phyloP scores from a whole-genome alignment of 2,797 vertebrate genomes.

The Prionace glauca region DNA sequence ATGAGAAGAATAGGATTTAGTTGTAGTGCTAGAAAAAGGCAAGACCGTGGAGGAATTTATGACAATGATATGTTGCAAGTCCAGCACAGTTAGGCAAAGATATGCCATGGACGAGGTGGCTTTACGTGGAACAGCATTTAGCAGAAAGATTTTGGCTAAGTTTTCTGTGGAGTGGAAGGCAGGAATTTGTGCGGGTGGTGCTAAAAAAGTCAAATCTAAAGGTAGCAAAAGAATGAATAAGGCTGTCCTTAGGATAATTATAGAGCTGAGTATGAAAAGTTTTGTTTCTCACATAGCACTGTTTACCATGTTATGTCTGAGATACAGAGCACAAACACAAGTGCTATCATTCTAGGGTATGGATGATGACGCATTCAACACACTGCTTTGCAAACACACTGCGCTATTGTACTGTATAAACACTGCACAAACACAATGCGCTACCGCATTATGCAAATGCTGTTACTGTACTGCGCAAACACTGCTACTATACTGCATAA shows the following conservation, averaged over 20 bases:
- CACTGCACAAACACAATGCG: not conserved
- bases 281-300: not conserved
- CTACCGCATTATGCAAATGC: no score
- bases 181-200: not conserved
- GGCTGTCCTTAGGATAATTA: not conserved
- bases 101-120: not conserved
- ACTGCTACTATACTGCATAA: no score
- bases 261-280: not conserved
- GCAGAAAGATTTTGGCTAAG: not conserved
- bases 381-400: no score
- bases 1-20: not conserved
- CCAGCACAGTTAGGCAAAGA: not conserved
- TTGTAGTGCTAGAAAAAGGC: not conserved
- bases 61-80: not conserved
- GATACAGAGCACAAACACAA: not conserved
- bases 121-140: not conserved
- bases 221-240: not conserved
- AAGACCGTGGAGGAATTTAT: not conserved
- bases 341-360: not conserved
- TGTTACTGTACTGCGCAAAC: no score
- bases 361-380: not conserved
- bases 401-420: not conserved
- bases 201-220: not conserved
- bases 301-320: not conserved
- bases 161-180: not conserved